Conservation (phyloP, 2,797 vertebrate genomes). For the Acanthurus leucopareius region DNA sequence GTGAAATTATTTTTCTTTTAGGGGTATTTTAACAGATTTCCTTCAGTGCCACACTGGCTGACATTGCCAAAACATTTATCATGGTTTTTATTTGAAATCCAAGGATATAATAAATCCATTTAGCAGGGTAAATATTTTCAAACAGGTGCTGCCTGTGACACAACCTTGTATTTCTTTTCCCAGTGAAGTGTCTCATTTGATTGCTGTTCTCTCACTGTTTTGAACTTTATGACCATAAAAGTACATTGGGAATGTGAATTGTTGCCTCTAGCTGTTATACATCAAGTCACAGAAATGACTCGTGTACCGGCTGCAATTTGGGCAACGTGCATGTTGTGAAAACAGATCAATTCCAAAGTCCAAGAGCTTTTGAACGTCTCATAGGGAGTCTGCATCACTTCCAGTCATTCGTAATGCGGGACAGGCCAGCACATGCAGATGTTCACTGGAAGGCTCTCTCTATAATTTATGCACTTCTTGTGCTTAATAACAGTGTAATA, state of each 20-base stretch:
- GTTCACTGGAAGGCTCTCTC: constrained; percentile 49
- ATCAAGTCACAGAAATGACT: constrained; percentile 36
- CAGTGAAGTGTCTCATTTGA: neutral
- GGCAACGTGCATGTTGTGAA: constrained; percentile 54
- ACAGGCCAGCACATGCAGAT: constrained; percentile 64
- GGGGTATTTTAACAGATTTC: constrained; percentile 10
- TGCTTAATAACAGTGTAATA: constrained; percentile 18
- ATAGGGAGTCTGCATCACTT: constrained; percentile 71
- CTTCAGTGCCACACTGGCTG: neutral
- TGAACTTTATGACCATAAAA: constrained; percentile 28
- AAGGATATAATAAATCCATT: constrained; percentile 18
- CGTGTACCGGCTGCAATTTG: constrained; percentile 33
- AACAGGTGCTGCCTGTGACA: constrained; percentile 49
- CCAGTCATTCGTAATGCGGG: constrained; percentile 65
- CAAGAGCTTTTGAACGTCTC: constrained; percentile 43
- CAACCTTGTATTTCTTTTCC: constrained; percentile 26
- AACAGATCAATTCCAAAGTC: constrained; percentile 52
- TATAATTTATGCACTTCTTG: constrained; percentile 33
- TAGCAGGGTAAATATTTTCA: constrained; percentile 6
- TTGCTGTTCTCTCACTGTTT: constrained; percentile 29
- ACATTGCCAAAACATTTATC: constrained; percentile 9
- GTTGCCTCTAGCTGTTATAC: constrained; percentile 4
- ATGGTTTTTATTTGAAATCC: constrained; percentile 23
- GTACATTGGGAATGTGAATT: constrained; percentile 11
- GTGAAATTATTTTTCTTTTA: constrained; percentile 12